Evolutionary conservation across 1,140 invertebrate genomes (phyloP).

Genomic region (Diabrotica undecimpunctata): DNA sequence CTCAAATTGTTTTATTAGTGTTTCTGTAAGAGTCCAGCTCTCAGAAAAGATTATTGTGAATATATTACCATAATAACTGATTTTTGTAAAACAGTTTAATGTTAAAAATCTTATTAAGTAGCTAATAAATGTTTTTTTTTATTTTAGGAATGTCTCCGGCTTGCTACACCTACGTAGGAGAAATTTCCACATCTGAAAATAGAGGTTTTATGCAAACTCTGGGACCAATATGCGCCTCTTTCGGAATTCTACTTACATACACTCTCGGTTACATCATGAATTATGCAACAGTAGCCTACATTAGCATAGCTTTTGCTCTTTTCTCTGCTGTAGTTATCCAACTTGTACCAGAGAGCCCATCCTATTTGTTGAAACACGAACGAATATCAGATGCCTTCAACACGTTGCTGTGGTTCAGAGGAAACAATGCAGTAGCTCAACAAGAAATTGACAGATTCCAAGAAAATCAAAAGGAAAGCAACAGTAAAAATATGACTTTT

Average conservation of each 20-base stretch:
- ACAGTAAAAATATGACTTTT: constrained; percentile 32
- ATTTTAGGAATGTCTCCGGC: constrained; percentile 58
- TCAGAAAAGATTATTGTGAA: no score
- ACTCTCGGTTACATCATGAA: constrained; percentile 58
- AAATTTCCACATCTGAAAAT: constrained; percentile 55
- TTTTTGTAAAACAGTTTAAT: no score
- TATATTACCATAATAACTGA: no score
- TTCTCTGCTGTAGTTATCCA: constrained; percentile 55
- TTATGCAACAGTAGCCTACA: constrained; percentile 59
- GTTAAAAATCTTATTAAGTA: no score
- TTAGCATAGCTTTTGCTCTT: constrained; percentile 58
- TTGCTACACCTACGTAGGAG: constrained; percentile 60
- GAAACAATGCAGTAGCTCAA: constrained; percentile 55
- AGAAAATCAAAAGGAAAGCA: constrained; percentile 36
- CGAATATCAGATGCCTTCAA: constrained; percentile 55
- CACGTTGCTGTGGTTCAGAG: constrained; percentile 55
- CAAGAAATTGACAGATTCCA: constrained; percentile 55
- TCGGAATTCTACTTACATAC: constrained; percentile 64
- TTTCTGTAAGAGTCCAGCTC: no score
- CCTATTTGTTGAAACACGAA: constrained; percentile 56
- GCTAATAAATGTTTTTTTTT: constrained; percentile 6
- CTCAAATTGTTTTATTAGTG: no score
- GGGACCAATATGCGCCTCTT: constrained; percentile 62
- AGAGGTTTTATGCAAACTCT: constrained; percentile 56
- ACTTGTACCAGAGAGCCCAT: constrained; percentile 70